A percentile compares a stretch with the other conserved stretches of the same genome.
Evolutionary conservation across 2,888 invertebrate genomes (phyloP).

Genomic region (Blastobasis adustella): DNA sequence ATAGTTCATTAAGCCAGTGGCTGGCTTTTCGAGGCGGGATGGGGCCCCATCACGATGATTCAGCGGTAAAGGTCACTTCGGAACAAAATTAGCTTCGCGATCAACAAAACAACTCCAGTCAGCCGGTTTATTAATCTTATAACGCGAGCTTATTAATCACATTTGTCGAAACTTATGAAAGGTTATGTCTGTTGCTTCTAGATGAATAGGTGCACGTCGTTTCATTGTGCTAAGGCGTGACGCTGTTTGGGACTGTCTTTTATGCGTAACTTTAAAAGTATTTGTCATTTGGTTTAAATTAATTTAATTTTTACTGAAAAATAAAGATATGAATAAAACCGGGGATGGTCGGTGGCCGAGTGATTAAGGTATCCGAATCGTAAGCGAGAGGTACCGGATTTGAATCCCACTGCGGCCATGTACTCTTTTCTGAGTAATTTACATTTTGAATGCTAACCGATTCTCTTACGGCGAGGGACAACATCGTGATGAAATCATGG

Average conservation of each 20-base stretch:
- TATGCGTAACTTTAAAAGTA: no score
- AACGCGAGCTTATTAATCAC: conserved; percentile 29
- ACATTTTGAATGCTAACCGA: no score
- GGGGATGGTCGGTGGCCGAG: no score
- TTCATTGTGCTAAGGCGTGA: not conserved
- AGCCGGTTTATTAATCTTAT: conserved; percentile 35
- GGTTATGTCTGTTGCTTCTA: not conserved
- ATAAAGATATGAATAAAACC: no score
- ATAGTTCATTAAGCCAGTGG: conserved; percentile 39
- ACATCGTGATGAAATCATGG: no score
- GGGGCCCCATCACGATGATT: conserved; percentile 40
- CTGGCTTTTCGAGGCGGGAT: conserved; percentile 25
- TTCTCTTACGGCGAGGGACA: no score
- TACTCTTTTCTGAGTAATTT: no score
- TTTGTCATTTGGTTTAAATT: no score
- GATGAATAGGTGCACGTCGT: not conserved
- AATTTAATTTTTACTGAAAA: no score
- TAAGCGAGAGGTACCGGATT: no score
- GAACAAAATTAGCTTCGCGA: conserved; percentile 25
- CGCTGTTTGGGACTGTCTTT: not conserved
- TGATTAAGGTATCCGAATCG: no score
- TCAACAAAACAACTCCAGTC: conserved; percentile 29
- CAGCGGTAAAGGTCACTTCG: conserved; percentile 21
- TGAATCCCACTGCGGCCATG: no score
- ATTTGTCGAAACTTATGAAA: conserved; percentile 26